These are phyloP conservation scores for Limulus polyphemus DNA, from an alignment of 2,888 invertebrate species.

Conservation along the genomic window DNA sequence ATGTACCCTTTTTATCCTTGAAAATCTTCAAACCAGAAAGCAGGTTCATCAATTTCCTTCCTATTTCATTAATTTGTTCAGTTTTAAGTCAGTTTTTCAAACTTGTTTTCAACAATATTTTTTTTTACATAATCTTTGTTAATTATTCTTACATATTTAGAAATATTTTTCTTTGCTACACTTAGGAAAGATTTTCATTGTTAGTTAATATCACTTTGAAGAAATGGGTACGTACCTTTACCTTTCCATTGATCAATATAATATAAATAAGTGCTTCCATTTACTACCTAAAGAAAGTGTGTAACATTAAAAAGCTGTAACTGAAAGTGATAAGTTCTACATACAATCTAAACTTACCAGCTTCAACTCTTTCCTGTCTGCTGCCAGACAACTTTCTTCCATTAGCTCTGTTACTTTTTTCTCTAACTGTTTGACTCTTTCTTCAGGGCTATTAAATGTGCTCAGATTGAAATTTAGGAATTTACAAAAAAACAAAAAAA, in stretches of 20 bases:
- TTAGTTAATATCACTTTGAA: too few relatives aligned
- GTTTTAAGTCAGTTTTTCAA: too few relatives aligned
- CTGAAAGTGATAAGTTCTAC: neutral
- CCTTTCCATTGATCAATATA: neutral
- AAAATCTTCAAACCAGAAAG: too few relatives aligned
- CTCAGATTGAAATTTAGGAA: conserved; percentile 2
- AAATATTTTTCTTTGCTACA: too few relatives aligned
- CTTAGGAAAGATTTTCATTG: too few relatives aligned
- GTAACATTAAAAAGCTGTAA: conserved; percentile 4
- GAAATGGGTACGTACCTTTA: too few relatives aligned
- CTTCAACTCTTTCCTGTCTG: conserved; percentile 49
- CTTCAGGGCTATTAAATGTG: conserved; percentile 58
- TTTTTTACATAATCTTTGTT: too few relatives aligned
- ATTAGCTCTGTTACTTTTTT: conserved; percentile 73
- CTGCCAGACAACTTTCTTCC: conserved; percentile 72
- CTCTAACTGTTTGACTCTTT: conserved; percentile 79
- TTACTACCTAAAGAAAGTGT: neutral
- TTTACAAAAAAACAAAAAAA: conserved; percentile 2
- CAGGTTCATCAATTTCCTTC: too few relatives aligned
- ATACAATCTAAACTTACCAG: conserved; percentile 34
- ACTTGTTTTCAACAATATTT: too few relatives aligned
- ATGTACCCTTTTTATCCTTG: too few relatives aligned
- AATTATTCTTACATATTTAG: too few relatives aligned
- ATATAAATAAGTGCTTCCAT: neutral
- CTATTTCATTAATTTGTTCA: too few relatives aligned